A percentile compares a stretch with the other conserved stretches of the same genome.
phyloP scores from a whole-genome alignment of 2,113 vertebrate genomes.

The Hydropotes inermis region DNA sequence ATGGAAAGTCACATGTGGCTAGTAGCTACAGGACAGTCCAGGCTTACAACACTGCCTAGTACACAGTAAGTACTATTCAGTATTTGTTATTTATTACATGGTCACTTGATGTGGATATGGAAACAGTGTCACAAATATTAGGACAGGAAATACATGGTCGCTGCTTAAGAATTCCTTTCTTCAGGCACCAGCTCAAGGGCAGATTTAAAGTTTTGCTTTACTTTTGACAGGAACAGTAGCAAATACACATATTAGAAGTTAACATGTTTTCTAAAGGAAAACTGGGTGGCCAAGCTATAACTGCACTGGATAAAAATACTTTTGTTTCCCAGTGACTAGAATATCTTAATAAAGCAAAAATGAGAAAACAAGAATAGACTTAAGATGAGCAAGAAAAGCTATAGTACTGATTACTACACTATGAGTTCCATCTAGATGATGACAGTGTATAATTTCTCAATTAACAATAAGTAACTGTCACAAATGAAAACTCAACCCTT shows the following conservation, averaged over 20 bases:
- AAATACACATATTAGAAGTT: background rate
- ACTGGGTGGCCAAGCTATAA: background rate
- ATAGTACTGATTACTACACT: background rate
- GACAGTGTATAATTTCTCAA: background rate
- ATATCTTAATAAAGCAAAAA: background rate
- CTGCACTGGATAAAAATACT: background rate
- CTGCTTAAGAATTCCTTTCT: background rate
- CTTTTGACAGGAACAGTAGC: background rate
- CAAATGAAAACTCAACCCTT: background rate
- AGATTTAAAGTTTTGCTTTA: conserved; percentile 1
- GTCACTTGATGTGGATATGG: background rate
- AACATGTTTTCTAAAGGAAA: background rate
- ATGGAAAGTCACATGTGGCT: background rate
- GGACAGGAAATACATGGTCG: background rate
- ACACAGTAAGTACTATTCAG: background rate
- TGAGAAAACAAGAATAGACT: background rate
- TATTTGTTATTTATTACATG: background rate
- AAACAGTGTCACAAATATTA: background rate
- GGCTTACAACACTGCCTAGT: background rate
- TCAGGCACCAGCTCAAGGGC: background rate
- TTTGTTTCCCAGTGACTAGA: background rate
- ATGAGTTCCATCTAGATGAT: background rate
- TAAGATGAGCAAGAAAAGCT: background rate
- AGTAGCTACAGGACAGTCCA: background rate
- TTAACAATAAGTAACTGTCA: background rate